Percentiles rank a stretch among this genome's conserved stretches.
phyloP scores from a whole-genome alignment of 2,113 vertebrate species.

The Notothenia rossii region DNA sequence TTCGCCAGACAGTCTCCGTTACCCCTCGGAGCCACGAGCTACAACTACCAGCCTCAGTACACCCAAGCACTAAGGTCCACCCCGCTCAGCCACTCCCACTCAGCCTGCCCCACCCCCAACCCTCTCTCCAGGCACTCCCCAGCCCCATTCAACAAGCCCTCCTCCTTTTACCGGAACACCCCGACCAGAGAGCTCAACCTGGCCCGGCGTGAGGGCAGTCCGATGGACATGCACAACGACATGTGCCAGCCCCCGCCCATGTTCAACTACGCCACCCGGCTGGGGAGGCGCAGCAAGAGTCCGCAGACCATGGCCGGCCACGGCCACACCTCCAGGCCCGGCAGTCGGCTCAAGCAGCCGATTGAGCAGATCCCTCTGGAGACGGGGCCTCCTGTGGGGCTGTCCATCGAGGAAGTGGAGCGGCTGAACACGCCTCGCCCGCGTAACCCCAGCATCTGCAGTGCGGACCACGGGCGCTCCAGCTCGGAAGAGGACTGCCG shows the following conservation, averaged over 20 bases:
- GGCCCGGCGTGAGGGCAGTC: constrained; percentile 90
- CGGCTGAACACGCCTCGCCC: constrained; percentile 96
- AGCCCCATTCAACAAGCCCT: constrained; percentile 92
- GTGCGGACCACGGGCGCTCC: constrained; percentile 95
- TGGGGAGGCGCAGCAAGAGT: constrained; percentile 96
- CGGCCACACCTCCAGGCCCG: constrained; percentile 87
- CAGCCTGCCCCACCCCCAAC: constrained; percentile 91
- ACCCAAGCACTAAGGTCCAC: constrained; percentile 89
- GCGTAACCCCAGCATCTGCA: constrained; percentile 97
- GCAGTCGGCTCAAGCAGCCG: constrained; percentile 95
- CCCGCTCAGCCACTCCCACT: constrained; percentile 93
- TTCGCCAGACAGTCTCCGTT: constrained; percentile 95
- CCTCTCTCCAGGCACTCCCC: constrained; percentile 95
- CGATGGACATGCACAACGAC: constrained; percentile 89
- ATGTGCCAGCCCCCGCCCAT: constrained; percentile 90
- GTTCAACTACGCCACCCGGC: constrained; percentile 92
- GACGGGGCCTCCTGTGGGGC: constrained; percentile 91
- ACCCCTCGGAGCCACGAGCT: constrained; percentile 92
- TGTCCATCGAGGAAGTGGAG: constrained; percentile 98
- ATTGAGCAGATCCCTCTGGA: constrained; percentile 93
- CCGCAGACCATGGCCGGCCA: constrained; percentile 92
- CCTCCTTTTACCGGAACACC: constrained; percentile 93
- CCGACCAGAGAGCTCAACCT: constrained; percentile 94
- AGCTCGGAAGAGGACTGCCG: constrained; percentile 96
- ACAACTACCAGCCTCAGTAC: constrained; percentile 92